Base-by-base conservation (phyloP, 1,140 invertebrate genomes). In the Atta colombica region DNA sequence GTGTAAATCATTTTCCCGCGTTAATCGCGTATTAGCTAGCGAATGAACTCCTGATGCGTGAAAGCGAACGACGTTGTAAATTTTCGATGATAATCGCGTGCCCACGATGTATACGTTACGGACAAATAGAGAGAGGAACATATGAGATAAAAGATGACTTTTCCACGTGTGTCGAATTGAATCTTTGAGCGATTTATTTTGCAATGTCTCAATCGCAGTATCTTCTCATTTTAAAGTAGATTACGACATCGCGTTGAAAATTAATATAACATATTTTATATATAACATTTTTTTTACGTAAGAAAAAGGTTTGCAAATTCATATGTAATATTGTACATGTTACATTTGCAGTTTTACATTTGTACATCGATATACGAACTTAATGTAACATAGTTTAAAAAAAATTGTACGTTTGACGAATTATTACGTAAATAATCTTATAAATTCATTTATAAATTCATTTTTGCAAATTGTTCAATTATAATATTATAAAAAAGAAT, bases 1-100 rank as follows among this genome's bases (percentile, higher is more conserved):
- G 68, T 35, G 28, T 74, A 82, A 82, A 60, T 82, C 39, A 82
- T 82, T 55, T 28, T 81, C 66, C 39, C 53, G 65, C 68, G 53
- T 61, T 61, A 49, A 82, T 84, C 60, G 69, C 65, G 21, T 14
- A 14, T 53, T 66, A 80, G 35, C 31, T 58, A 21, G 39, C 31
- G 58, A 39, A 49, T 49, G 58, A 49, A 61, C n/a, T 61, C 8
- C 45, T n/a, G 28, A 12, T 21, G 58, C 21, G 35, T 69, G 66
- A 60, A 18, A 49, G 35, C 16, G 51, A 58, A 82, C 53, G 45
- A 21, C 45, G 58, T 6, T 49, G 69, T 84, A 84, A 74, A 84
- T 84, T 84, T 75, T 63, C 53, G n/a, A 31, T 28, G 55, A 25
- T 51, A 51, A 61, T 51, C 39, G 68, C 35, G 55, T 21, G 65